phyloP scores from a whole-genome alignment of 2,888 invertebrate genomes.

The Sisyra nigra region DNA sequence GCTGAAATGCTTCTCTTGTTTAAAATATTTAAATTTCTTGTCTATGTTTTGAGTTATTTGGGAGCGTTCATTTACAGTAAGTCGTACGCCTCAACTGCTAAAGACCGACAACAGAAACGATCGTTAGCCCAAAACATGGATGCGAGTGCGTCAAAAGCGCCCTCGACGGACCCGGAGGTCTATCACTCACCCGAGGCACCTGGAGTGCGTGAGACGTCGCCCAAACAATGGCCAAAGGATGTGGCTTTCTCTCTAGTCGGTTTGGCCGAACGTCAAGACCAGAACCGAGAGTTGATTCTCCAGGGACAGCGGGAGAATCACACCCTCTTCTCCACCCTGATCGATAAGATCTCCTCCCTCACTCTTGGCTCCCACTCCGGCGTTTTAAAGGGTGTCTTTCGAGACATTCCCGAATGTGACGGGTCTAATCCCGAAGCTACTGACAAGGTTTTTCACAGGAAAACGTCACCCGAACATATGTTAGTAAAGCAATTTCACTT shows the following conservation, averaged over 20 bases:
- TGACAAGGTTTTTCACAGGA: background rate
- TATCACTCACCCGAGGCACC: background rate
- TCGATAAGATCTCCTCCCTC: background rate
- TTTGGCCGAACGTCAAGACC: background rate
- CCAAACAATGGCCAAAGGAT: background rate
- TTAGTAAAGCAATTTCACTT: background rate
- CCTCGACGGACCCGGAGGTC: background rate
- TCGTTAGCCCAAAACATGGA: background rate
- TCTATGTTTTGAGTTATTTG: too few relatives aligned
- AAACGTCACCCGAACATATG: background rate
- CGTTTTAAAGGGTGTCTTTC: background rate
- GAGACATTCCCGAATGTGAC: background rate
- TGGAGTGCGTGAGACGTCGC: background rate
- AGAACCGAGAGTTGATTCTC: background rate
- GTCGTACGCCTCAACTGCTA: background rate
- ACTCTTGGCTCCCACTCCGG: background rate
- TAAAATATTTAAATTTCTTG: too few relatives aligned
- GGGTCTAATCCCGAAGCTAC: background rate
- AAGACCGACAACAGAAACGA: background rate
- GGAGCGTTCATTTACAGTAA: background rate
- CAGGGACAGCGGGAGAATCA: background rate
- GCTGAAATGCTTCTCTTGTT: too few relatives aligned
- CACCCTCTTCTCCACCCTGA: background rate
- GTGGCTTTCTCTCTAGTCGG: background rate
- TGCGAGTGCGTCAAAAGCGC: background rate